Evolutionary conservation across 2,797 vertebrate species (phyloP), one percentile per base, ranked within the genome.

Genomic region (Neopelma chrysocephalum): DNA sequence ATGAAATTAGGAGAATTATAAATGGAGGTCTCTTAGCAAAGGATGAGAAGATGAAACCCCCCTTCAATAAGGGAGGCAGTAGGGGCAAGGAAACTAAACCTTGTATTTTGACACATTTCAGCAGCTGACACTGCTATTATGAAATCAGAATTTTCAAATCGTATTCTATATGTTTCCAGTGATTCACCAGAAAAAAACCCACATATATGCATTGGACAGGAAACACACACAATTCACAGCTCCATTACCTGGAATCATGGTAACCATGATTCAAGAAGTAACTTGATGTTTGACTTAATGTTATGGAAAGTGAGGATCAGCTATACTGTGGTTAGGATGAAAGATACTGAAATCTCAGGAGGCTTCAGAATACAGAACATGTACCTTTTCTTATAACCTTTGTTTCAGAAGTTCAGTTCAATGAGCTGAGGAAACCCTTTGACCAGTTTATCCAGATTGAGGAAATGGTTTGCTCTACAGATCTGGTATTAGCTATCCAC

Each of bases 401-500:
- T 68, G 10, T 64, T 84, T 82, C 80, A 72, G 69, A 82, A 73
- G 20, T 57, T 78, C 68, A 48, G 21, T 27, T 57, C n/a, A 31
- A 6, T 23, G 64, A 61, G 36, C 34, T 82, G 68, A 71, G 60
- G 25, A 91, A 89, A 80, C 20, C 29, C 54, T 76, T 42, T 36
- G 27, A 70, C 13, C 26, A 70, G 11, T 5, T 87, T 38, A 62
- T 32, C 16, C 62, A 50, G 50, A 62, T 3, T 6, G 22, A 21
- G 13, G 62, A 87, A 76, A 54, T 26, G 1, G 20, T 80, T 61
- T 89, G 27, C 36, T 85, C 38, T 51, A 45, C 22, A 66, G 47
- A 72, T 26, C 23, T 42, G 15, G 19, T 70, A 36, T 77, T 57
- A 87, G 48, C 56, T 72, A 47, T 64, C 96, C 96, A 94, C 94